Base-by-base conservation (phyloP, 2,888 invertebrate genomes). In the Sericinus montela region DNA sequence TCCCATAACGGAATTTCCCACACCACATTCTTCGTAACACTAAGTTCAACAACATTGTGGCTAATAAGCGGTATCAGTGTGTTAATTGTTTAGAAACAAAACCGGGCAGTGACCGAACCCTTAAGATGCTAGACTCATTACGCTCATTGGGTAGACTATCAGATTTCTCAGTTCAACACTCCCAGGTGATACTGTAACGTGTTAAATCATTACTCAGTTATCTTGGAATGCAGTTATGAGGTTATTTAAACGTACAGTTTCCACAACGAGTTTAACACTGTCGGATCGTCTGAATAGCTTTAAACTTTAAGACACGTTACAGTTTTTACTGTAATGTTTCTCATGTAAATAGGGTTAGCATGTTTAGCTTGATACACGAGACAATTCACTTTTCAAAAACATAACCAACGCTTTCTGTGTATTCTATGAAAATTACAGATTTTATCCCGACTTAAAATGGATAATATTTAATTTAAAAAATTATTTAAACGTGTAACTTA, bases 141-240 rank as follows among this genome's bases (percentile, higher is more conserved):
- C 48, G 48, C 45, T 51, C 52, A 52, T 58, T 54, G 54, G 47
- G 50, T 51, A 36, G 55, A 53, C 59, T 56, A 67, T 65, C 62
- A 68, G 57, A 64, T 67, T 67, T 68, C 60, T 59, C 74, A 65
- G 75, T 71, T 65, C 60, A 63, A 55, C 59, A 56, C 47, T 50
- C 62, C 51, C 56, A 60, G 60, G 51, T 53, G 64, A 72, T 70
- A 68, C 60, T 58, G 58, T 57, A 74, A 73, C 67, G 69, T 66
- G 74, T 69, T 65, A 63, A 39, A 19, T 39, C 48, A 44, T 43
- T 49, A 40, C 15, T 2, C 13, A 13, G 5, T 29, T 41, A 29
- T 7, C 34, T 16, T 16, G 43, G 48, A 38, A 49, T 49, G 25
- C 16, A 7, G 36, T 37, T 13, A 15, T 40, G 10, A 40, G 28